Evolutionary conservation across 2,113 vertebrate species (phyloP), one percentile per base, ranked within the genome.

Genomic region (Entomyzon cyanotis): DNA sequence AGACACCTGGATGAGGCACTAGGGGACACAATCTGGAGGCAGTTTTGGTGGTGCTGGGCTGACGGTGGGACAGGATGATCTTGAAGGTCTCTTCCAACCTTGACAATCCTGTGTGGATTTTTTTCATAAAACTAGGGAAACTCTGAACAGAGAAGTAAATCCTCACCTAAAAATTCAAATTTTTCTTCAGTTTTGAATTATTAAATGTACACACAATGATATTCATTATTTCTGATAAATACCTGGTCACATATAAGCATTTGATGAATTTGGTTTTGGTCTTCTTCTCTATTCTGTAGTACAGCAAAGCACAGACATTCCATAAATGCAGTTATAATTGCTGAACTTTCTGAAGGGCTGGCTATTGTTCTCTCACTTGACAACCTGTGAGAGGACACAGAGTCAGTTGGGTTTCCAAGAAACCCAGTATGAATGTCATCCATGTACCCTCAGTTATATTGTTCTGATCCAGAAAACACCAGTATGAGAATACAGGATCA

Each of bases 191-290:
- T 19, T 82, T 20, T 25, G 9, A 63, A n/a, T 69, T 75, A 35
- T 41, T 60, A 58, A 49, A 39, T 3, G 3, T 17, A 46, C 11
- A 50, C 6, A 69, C 9, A 79, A 63, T 3, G 49, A 30, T 10
- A 90, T 12, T 24, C 33, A 71, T 10, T 16, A 56, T 46, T 68
- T 58, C 62, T 87, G 50, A 49, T 27, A 68, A 90, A 79, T 95
- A 99, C 99, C 98, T 99, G 99, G 62, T 99, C 98, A 56, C 92
- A 97, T 93, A 99, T 83, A 31, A 99, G 98, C 98, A 99, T 99
- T 80, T 95, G 96, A 79, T 98, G 98, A 17, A 99, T 97, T 52
- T 94, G 96, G n/a, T 44, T 91, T 71, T 97, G 97, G 52, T 97
- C 96, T 37, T 98, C 98, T 37, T 98, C 98, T 22, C 88, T 63